Evolutionary conservation across 2,113 vertebrate genomes (phyloP).

Genomic region (Morone saxatilis): DNA sequence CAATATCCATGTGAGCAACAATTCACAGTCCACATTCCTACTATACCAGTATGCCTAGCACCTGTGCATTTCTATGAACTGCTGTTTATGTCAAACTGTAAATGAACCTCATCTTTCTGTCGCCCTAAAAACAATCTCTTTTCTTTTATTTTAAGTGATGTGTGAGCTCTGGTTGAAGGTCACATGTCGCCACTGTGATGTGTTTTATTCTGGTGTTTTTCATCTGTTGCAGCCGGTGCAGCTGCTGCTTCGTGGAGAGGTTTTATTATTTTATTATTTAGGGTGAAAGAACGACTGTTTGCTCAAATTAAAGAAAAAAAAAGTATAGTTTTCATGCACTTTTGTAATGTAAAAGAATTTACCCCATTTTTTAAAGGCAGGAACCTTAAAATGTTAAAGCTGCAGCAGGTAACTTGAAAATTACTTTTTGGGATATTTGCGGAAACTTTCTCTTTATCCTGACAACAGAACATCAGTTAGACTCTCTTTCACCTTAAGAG

Average conservation of each 20-base stretch:
- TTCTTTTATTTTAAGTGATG: conserved; percentile 17
- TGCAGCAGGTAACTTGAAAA: too few relatives aligned
- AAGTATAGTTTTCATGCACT: background rate
- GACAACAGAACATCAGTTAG: too few relatives aligned
- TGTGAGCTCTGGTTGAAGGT: conserved; percentile 35
- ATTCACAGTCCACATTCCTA: conserved; percentile 69
- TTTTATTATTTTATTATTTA: too few relatives aligned
- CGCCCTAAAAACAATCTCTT: background rate
- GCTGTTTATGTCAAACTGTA: conserved; percentile 53
- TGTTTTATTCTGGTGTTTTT: conserved; percentile 17
- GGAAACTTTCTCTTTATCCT: too few relatives aligned
- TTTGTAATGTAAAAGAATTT: conserved; percentile 16
- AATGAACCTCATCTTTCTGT: conserved; percentile 29
- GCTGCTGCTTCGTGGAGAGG: conserved; percentile 14
- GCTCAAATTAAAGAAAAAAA: background rate
- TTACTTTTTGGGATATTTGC: too few relatives aligned
- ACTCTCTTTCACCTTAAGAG: too few relatives aligned
- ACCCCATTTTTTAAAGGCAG: too few relatives aligned
- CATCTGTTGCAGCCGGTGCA: conserved; percentile 12
- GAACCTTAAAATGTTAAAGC: too few relatives aligned
- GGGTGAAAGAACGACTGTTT: background rate
- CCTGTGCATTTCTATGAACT: conserved; percentile 54
- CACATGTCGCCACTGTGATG: conserved; percentile 5
- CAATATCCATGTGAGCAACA: conserved; percentile 46
- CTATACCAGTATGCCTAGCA: conserved; percentile 54